These are phyloP conservation scores for Cheiracanthium punctorium DNA, from an alignment of 2,888 invertebrate species.

Conservation along the genomic window DNA sequence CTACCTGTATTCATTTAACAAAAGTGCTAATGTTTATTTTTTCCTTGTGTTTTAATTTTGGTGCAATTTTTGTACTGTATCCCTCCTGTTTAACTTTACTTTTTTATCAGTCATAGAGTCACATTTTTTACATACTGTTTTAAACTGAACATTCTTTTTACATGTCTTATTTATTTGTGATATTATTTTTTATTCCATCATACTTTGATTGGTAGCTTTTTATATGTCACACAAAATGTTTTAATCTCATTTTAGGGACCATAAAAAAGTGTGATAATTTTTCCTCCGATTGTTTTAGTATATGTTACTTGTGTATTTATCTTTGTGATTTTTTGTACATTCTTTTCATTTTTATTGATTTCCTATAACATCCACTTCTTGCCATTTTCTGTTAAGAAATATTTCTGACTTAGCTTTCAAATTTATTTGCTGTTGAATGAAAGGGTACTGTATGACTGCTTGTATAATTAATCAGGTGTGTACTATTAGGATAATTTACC, in stretches of 20 bases:
- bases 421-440: neutral
- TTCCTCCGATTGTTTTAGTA: neutral
- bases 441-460: neutral
- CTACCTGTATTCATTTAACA: too few relatives aligned
- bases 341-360: neutral
- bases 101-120: neutral
- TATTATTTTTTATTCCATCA: conserved; percentile 6
- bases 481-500: too few relatives aligned
- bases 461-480: too few relatives aligned
- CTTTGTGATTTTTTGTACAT: neutral
- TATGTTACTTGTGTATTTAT: neutral
- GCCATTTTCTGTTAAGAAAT: neutral
- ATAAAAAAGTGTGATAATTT: conserved; percentile 48
- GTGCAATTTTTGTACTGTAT: too few relatives aligned
- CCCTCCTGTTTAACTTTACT: neutral
- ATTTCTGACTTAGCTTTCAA: neutral
- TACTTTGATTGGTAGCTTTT: conserved; percentile 10
- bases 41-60: too few relatives aligned
- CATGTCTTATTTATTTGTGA: neutral
- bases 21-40: too few relatives aligned
- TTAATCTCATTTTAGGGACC: conserved; percentile 48
- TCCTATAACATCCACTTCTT: neutral
- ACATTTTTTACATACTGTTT: neutral
- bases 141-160: neutral
- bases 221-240: conserved; percentile 25